Evolutionary conservation across 2,888 invertebrate species (phyloP).

Genomic region (Andrena bucephala): DNA sequence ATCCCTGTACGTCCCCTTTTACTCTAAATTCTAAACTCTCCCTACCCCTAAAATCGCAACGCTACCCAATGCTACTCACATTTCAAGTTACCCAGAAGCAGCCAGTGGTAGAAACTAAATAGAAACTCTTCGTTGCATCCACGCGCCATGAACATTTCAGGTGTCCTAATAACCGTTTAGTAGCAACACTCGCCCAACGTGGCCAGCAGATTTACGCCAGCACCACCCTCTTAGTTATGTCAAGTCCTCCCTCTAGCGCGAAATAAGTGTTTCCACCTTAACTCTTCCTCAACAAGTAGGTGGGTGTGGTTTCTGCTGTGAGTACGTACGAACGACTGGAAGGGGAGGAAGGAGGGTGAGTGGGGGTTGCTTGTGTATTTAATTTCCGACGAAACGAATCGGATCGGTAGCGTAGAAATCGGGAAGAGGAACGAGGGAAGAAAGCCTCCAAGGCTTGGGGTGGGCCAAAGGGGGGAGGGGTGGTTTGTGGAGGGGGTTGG

Average conservation of each 20-base stretch:
- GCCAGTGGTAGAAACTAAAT: background rate
- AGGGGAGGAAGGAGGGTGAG: constrained; percentile 17
- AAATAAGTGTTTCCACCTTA: constrained; percentile 66
- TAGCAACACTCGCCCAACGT: background rate
- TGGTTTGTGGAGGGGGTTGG: background rate
- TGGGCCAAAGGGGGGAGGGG: background rate
- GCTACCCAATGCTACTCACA: too few species aligned
- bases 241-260: constrained; percentile 5
- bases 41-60: too few species aligned
- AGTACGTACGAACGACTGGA: constrained; percentile 33
- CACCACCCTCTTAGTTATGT: background rate
- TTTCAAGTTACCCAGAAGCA: background rate
- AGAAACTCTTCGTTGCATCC: background rate
- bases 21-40: too few species aligned
- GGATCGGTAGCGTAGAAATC: constrained; percentile 61
- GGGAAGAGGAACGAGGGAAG: constrained; percentile 24
- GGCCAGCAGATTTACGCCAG: background rate
- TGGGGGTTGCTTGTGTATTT: constrained; percentile 77
- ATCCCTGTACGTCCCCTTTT: too few species aligned
- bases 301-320: constrained; percentile 74
- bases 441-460: background rate
- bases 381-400: constrained; percentile 82
- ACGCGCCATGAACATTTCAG: background rate
- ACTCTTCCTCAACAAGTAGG: constrained; percentile 79
- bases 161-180: constrained; percentile 1